Base-by-base conservation (phyloP, 2,113 vertebrate genomes). In the Nesogale talazaci region DNA sequence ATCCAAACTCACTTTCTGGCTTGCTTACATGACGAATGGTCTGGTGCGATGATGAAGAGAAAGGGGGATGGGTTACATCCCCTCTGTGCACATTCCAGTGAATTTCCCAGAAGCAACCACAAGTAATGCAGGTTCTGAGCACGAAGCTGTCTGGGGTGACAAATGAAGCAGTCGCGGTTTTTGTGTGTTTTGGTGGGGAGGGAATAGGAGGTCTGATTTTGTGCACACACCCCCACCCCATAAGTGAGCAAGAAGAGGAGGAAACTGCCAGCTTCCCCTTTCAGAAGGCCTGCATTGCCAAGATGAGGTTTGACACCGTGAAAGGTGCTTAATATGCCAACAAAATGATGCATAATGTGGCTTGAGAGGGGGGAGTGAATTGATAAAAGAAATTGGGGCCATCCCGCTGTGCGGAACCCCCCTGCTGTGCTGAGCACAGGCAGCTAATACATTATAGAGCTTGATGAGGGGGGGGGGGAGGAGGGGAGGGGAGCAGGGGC, bases 31-130 rank as follows among this genome's bases (percentile, higher is more conserved):
- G 92, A 94, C 90, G 94, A 84, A 95, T 7, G 2, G 57, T 27
- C 34, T 40, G n/a, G 96, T n/a, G 91, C 22, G 63, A 40, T 1
- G 17, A 94, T 76, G 94, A 95, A 87, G 94, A 97, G 94, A 97
- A 97, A 91, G 85, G 83, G 94, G 70, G 72, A 95, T 74, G 92
- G 93, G 84, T 77, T 63, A 42, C 22, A 86, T 23, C 46, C 90
- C 90, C 93, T 61, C 77, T 23, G 5, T 63, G 70, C 94, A 83
- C 72, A 92, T 89, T 95, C 95, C 78, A 59, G 93, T 81, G 91
- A n/a, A 46, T 95, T 97, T 96, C 90, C 93, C 79, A 94, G 94
- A 97, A 97, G 93, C 31, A 40, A 78, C 75, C 42, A 61, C 85
- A 1, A 93, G 72, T 6, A 86, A 90, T 42, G 87, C 93, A 42